These are phyloP conservation scores for Arrhamphus sclerolepis DNA, from an alignment of 2,797 vertebrate genomes.

Conservation along the genomic window DNA sequence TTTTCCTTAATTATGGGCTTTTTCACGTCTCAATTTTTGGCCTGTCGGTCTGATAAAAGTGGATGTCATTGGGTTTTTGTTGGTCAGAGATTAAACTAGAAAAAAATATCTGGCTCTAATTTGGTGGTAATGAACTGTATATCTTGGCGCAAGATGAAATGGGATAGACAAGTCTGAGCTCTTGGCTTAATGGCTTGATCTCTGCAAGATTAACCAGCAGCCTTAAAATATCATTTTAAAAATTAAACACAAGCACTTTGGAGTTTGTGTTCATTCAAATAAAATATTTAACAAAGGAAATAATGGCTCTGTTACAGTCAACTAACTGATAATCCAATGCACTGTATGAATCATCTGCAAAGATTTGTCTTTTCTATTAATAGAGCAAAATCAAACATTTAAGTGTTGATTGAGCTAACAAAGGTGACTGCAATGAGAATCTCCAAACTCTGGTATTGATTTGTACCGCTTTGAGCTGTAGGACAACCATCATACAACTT, in stretches of 20 bases:
- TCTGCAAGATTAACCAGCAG: background rate
- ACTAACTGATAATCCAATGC: background rate
- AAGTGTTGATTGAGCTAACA: background rate
- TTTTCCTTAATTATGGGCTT: too few relatives aligned
- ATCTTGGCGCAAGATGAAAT: too few relatives aligned
- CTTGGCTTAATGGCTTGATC: background rate
- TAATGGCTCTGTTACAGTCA: constrained; percentile 4
- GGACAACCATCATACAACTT: constrained; percentile 28
- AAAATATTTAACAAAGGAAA: constrained; percentile 16
- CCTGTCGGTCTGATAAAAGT: too few relatives aligned
- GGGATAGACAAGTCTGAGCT: background rate
- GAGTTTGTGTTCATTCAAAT: constrained; percentile 5
- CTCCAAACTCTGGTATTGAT: constrained; percentile 31
- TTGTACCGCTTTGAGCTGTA: constrained; percentile 17
- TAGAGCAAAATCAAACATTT: background rate
- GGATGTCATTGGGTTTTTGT: background rate
- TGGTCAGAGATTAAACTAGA: background rate
- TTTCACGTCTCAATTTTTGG: too few relatives aligned
- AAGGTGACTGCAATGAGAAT: constrained; percentile 16
- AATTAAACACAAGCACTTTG: constrained; percentile 11
- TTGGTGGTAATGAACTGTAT: too few relatives aligned
- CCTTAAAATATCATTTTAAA: background rate
- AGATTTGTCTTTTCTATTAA: background rate
- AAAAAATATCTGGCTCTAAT: background rate
- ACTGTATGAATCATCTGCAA: too few relatives aligned